Evolutionary conservation across 2,113 vertebrate species (phyloP), one percentile per base, ranked within the genome.

Genomic region (Recurvirostra avosetta): DNA sequence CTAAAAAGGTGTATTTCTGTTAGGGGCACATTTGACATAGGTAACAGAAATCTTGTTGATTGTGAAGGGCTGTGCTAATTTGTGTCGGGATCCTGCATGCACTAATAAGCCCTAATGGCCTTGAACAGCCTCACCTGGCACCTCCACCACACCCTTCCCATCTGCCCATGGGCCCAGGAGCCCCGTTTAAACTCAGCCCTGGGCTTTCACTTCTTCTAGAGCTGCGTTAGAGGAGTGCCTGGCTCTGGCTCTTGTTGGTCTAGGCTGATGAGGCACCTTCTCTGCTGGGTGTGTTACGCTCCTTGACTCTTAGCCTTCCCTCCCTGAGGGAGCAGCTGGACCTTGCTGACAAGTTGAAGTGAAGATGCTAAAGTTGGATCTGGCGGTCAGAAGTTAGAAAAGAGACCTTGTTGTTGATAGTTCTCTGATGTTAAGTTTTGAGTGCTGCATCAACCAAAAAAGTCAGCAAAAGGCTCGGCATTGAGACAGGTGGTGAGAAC

Each of bases 161-260:
- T 59, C 55, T 84, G 67, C 38, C 50, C 8, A 0, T 26, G 45
- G n/a, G n/a, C 20, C 14, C 50, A 53, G 68, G 43, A 52, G 14
- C 18, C 11, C 27, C 5, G n/a, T 58, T 91, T 76, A 47, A 88
- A 18, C 29, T 81, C 50, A 65, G 29, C 47, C 15, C 22, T 43
- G 16, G 30, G 19, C 2, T 0, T 36, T 0, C 0, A 2, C 0
- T 6, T 45, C 4, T 1, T 17, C 6, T 47, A 26, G 47, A n/a
- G 43, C 6, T 61, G 9, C 0, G 0, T 4, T 23, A 47, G 36
- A 55, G 19, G 21, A 47, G 8, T 7, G 8, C 7, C 12, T 34
- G 7, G 9, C 12, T 66, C 0, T 21, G 36, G 45, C 2, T 49
- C 2, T 6, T 82, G 22, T 6, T 59, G 26, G 6, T 49, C 14